Evolutionary conservation across 2,113 vertebrate genomes (phyloP).

Genomic region (Bubalus kerabau): DNA sequence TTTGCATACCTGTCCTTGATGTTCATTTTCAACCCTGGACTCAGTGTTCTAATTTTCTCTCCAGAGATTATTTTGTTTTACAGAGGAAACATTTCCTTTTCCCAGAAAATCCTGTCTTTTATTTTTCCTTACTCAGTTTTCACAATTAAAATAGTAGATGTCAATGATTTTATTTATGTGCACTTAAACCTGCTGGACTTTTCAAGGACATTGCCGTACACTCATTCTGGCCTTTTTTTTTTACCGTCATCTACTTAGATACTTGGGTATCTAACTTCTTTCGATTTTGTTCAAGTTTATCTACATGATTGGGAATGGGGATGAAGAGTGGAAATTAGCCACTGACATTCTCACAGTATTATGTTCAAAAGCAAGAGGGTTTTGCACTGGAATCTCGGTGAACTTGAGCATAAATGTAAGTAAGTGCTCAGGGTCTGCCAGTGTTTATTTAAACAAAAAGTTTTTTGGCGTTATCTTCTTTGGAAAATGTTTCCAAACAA

Average conservation of each 20-base stretch:
- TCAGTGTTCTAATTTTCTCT: not conserved
- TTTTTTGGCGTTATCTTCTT: constrained; percentile 17
- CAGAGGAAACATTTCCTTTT: not conserved
- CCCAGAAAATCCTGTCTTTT: not conserved
- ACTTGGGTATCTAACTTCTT: not conserved
- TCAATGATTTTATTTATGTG: fast-evolving
- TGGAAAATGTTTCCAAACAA: constrained; percentile 25
- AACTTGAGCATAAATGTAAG: constrained; percentile 8
- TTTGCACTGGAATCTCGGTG: not conserved
- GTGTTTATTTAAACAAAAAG: constrained; percentile 51
- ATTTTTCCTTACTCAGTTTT: not conserved
- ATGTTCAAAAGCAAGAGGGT: not conserved
- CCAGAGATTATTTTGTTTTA: not conserved
- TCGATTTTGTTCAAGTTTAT: not conserved
- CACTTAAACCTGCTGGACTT: not conserved
- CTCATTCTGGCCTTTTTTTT: not conserved
- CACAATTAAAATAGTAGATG: not conserved
- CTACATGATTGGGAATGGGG: not conserved
- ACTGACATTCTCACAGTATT: not conserved
- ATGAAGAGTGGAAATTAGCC: not conserved
- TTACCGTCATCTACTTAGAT: not conserved
- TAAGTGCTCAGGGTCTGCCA: not conserved
- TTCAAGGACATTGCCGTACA: not conserved
- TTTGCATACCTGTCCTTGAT: not conserved
- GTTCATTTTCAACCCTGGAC: not conserved